A percentile compares a stretch with the other conserved stretches of the same genome.
These are phyloP conservation scores for Tenthredo distinguenda DNA, from an alignment of 2,888 invertebrate species.

Conservation along the genomic window DNA sequence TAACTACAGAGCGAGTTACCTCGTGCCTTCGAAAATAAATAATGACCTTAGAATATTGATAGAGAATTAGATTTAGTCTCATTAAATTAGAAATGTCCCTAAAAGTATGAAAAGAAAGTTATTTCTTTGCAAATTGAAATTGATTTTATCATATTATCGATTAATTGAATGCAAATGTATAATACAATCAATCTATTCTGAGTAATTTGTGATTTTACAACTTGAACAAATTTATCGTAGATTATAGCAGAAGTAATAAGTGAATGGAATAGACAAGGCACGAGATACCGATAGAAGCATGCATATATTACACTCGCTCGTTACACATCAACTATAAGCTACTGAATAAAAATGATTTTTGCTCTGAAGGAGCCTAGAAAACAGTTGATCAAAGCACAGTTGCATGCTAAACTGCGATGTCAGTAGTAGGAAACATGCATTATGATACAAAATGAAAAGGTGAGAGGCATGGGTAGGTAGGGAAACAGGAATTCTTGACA, in stretches of 20 bases:
- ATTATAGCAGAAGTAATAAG: not conserved
- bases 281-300: conserved; percentile 39
- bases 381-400: conserved; percentile 56
- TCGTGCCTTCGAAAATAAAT: conserved; percentile 53
- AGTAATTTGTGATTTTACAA: not conserved
- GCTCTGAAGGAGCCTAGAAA: conserved; percentile 59
- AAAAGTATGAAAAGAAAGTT: not conserved
- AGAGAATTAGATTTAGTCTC: not conserved
- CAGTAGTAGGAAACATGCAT: conserved; percentile 60
- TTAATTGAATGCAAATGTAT: not conserved
- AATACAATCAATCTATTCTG: not conserved
- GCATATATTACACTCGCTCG: conserved; percentile 52
- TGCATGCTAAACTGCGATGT: conserved; percentile 46
- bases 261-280: conserved; percentile 44
- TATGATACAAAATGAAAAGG: conserved; percentile 66
- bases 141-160: conserved; percentile 1
- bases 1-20: conserved; percentile 60
- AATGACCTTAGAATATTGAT: not conserved
- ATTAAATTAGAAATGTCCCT: not conserved
- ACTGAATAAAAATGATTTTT: conserved; percentile 56
- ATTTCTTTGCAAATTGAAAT: conserved; percentile 54
- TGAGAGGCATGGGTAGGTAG: conserved; percentile 67
- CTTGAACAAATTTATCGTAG: not conserved
- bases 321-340: conserved; percentile 54
- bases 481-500: conserved; percentile 43